Conservation (phyloP, 37 sponge, comb jelly and placozoan genomes). For the Cladorhizidae sp. region DNA sequence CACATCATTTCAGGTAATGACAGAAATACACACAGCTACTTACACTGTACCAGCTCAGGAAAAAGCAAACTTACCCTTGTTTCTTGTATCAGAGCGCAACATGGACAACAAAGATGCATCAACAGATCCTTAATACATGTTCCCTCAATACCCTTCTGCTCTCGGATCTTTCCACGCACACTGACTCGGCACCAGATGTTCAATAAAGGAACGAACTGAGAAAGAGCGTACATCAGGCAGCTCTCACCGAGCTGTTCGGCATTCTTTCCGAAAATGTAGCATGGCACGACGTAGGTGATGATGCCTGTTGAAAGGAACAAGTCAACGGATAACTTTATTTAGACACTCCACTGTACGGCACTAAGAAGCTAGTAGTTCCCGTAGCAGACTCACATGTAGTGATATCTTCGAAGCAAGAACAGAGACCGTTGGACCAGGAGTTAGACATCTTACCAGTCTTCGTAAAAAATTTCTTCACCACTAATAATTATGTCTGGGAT, state of each 20-base stretch:
- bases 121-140: slow-evolving; percentile 49
- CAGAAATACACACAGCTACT: too few species aligned
- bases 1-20: too few species aligned
- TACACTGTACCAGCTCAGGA: too few species aligned
- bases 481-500: too few species aligned
- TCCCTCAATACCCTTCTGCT: slow-evolving; percentile 82
- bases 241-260: slow-evolving; percentile 70
- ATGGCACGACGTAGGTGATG: slow-evolving; percentile 68
- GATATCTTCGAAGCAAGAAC: slow-evolving; percentile 72
- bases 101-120: background rate
- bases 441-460: slow-evolving; percentile 46
- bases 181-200: slow-evolving; percentile 36
- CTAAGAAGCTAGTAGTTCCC: background rate
- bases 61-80: slow-evolving; percentile 29
- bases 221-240: slow-evolving; percentile 63
- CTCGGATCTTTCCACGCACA: slow-evolving; percentile 64
- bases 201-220: slow-evolving; percentile 63
- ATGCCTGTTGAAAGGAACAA: slow-evolving; percentile 28
- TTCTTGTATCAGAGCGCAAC: slow-evolving; percentile 31
- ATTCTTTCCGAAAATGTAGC: slow-evolving; percentile 74
- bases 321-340: background rate
- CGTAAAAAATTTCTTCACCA: too few species aligned
- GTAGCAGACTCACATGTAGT: slow-evolving; percentile 43
- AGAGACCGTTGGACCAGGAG: slow-evolving; percentile 63
- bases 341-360: too few species aligned